phyloP scores from a whole-genome alignment of 2,888 invertebrate species.

The Chouioia cunea region DNA sequence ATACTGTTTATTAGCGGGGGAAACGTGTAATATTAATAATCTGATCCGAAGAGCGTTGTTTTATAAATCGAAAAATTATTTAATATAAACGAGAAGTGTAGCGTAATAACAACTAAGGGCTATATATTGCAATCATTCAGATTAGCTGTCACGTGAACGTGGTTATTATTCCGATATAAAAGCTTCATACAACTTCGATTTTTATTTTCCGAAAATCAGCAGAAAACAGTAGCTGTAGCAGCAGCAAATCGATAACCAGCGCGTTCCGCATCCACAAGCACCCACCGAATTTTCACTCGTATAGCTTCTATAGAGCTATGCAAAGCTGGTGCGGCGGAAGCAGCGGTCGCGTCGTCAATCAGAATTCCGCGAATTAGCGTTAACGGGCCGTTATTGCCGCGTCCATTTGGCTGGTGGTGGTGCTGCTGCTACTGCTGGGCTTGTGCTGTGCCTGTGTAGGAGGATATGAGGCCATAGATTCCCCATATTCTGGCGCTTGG shows the following conservation, averaged over 20 bases:
- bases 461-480: conserved; percentile 68
- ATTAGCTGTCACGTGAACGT: background rate
- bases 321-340: background rate
- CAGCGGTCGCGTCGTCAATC: conserved; percentile 64
- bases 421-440: conserved; percentile 54
- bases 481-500: conserved; percentile 61
- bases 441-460: too few relatives aligned
- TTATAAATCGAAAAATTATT: too few relatives aligned
- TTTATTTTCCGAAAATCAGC: conserved; percentile 21
- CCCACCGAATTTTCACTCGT: conserved; percentile 43
- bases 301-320: background rate
- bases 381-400: conserved; percentile 69
- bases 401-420: conserved; percentile 66
- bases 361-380: conserved; percentile 69
- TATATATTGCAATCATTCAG: background rate
- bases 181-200: background rate
- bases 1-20: too few relatives aligned
- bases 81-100: too few relatives aligned
- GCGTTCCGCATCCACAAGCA: conserved; percentile 43
- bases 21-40: too few relatives aligned
- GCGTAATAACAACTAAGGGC: background rate
- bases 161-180: conserved; percentile 3
- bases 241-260: conserved; percentile 33
- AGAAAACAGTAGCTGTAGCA: conserved; percentile 1
- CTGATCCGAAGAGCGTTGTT: too few relatives aligned